Evolutionary conservation across 2,888 invertebrate species (phyloP), one percentile per base, ranked within the genome.

Genomic region (Scrobipalpa atriplicella): DNA sequence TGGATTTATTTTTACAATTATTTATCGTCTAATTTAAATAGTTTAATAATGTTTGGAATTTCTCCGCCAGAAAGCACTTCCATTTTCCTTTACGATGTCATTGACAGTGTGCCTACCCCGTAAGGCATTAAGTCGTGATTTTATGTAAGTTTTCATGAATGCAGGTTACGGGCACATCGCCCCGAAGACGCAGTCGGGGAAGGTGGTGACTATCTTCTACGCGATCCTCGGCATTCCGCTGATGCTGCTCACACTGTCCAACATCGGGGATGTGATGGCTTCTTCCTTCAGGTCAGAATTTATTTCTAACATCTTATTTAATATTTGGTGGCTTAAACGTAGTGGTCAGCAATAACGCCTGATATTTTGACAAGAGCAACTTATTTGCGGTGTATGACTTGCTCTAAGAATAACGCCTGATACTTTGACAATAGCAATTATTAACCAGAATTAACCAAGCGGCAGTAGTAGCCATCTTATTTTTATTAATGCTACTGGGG

Each of bases 111-210:
- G 29, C 29, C 29, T 29, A 5, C 5, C 29, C 2, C 5, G 29
- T 29, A 29, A 29, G 5, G 29, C 2, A 29, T 3, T 3, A 2
- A 29, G 29, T 2, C 29, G 29, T 29, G 29, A 29, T 29, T 29
- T 29, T 29, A 29, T 29, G 29, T 29, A 3, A n/a, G 1, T 11
- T 11, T 54, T 18, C 52, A 19, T 52, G 9, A 2, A 9, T 21
- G 0, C 86, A 98, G 98, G 98, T 47, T 99, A 98, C 86, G 99
- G 98, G 8, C 98, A 99, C 86, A 98, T 98, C 69, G 96, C 98
- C 0, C 98, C 98, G 0, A 98, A 98, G 92, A 99, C 99, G 0
- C 95, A 96, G 78, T 96, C 96, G 83, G 99, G 99, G 54, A 98
- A 98, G 89, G 96, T 98, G 72, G 96, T 98, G 72, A 99, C 99